phyloP scores from a whole-genome alignment of 2,888 invertebrate genomes.

The Caradrina kadenii region DNA sequence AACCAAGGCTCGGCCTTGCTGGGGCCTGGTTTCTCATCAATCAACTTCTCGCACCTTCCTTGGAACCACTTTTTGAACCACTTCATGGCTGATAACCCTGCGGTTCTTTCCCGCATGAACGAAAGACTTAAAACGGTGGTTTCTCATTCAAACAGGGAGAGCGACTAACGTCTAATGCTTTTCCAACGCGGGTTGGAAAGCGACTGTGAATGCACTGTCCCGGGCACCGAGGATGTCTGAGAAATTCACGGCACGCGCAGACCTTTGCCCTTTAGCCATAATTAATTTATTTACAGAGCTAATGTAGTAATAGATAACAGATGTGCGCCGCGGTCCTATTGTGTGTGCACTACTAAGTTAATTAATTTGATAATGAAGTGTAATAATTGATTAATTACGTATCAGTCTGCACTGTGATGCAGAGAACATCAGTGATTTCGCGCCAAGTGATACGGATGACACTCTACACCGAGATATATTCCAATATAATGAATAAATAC shows the following conservation, averaged over 20 bases:
- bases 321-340: conserved; percentile 81
- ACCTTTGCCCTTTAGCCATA: conserved; percentile 86
- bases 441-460: conserved; percentile 43
- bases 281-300: conserved; percentile 85
- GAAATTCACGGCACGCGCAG: conserved; percentile 83
- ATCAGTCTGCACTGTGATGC: conserved; percentile 55
- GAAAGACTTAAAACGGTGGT: conserved; percentile 91
- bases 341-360: conserved; percentile 78
- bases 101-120: conserved; percentile 92
- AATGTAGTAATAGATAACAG: conserved; percentile 81
- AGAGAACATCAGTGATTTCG: conserved; percentile 65
- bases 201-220: conserved; percentile 71
- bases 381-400: conserved; percentile 67
- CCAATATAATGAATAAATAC: conserved; percentile 24
- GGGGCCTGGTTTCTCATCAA: conserved; percentile 63
- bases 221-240: conserved; percentile 65
- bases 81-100: conserved; percentile 90
- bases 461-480: conserved; percentile 35
- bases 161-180: conserved; percentile 60
- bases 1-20: conserved; percentile 65
- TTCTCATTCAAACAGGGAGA: conserved; percentile 89
- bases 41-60: conserved; percentile 88
- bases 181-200: conserved; percentile 69
- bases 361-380: conserved; percentile 79
- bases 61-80: conserved; percentile 92